Base-by-base conservation (phyloP, 1,140 invertebrate genomes). In the Drosophila athabasca region DNA sequence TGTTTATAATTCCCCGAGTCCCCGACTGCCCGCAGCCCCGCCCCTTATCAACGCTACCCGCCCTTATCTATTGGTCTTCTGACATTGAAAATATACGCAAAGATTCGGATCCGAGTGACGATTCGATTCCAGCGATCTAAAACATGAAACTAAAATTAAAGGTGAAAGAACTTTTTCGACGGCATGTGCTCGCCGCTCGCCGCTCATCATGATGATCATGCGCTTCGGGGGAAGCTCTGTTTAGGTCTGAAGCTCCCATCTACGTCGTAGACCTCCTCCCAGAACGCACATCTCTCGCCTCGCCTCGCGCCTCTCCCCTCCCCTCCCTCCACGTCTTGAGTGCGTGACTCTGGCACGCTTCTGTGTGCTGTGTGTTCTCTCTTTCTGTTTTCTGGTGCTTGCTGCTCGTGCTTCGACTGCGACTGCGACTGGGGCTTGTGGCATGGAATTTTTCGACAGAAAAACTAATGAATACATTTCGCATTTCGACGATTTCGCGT, bases 1-100 rank as follows among this genome's bases (percentile, higher is more conserved):
- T 49, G 46, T 49, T 49, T 49, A 49, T 49, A 49, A 49, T 49
- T 49, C 46, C 35, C 35, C 22, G 22, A 48, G 17, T 11, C 19
- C 19, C 46, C 22, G 17, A 22, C n/a, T n/a, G n/a, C n/a, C n/a
- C n/a, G n/a, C n/a, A n/a, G 46, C 46, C 46, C 17, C 46, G 46
- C 46, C 19, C 46, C 46, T 22, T 39, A 39, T 39, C 35, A 39
- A 39, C 11, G 35, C 46, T 6, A 13, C 17, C 19, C 46, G 46
- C 46, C 46, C 46, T 49, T 49, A 49, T 49, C 46, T 49, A 22
- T 19, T 49, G 2, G 19, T 22, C 46, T 17, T 49, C 22, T 49
- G 46, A 49, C 46, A 49, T 49, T 49, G 46, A 49, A 49, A 49
- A 49, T 49, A 11, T 13, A 39, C 35, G 11, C 8, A 2, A 8